A percentile compares a stretch with the other conserved stretches of the same genome.
These are phyloP conservation scores for Probaryconus sp. DNA, from an alignment of 1,140 invertebrate genomes.

Conservation along the genomic window DNA sequence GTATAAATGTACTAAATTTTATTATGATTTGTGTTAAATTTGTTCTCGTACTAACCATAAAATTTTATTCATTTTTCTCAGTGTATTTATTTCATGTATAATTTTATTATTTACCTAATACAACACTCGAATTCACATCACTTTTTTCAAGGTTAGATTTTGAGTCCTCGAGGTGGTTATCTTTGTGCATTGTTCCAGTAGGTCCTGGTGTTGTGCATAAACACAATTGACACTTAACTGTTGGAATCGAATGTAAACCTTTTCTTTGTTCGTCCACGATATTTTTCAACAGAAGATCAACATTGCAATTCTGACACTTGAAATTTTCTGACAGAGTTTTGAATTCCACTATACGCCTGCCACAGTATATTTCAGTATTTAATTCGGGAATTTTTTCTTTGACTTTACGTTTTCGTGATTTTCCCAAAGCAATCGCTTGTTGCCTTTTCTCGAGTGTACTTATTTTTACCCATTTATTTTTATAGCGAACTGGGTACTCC, in stretches of 20 bases:
- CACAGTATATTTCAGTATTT: constrained; percentile 6
- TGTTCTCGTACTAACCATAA: too few relatives aligned
- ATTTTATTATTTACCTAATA: constrained; percentile 8
- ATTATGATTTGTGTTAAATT: too few relatives aligned
- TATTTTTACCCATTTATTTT: too few relatives aligned
- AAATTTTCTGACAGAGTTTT: constrained; percentile 6
- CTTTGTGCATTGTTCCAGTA: constrained; percentile 24
- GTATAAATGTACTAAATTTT: too few relatives aligned
- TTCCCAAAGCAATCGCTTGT: background rate
- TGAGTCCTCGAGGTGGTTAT: background rate
- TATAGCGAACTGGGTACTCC: too few relatives aligned
- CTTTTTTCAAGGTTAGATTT: background rate
- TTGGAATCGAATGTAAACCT: constrained; percentile 16
- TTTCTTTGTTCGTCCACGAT: constrained; percentile 25
- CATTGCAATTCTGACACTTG: constrained; percentile 4
- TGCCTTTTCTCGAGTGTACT: background rate
- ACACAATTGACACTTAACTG: constrained; percentile 16
- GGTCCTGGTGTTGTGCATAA: background rate
- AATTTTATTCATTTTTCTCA: background rate
- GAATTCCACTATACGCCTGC: constrained; percentile 12
- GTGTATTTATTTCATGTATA: background rate
- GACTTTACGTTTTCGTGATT: background rate
- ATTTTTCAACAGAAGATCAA: constrained; percentile 7
- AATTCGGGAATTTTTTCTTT: background rate
- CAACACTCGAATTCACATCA: constrained; percentile 15